Evolutionary conservation across 1,140 invertebrate species (phyloP), one percentile per base, ranked within the genome.

Genomic region (Dinoponera quadriceps): DNA sequence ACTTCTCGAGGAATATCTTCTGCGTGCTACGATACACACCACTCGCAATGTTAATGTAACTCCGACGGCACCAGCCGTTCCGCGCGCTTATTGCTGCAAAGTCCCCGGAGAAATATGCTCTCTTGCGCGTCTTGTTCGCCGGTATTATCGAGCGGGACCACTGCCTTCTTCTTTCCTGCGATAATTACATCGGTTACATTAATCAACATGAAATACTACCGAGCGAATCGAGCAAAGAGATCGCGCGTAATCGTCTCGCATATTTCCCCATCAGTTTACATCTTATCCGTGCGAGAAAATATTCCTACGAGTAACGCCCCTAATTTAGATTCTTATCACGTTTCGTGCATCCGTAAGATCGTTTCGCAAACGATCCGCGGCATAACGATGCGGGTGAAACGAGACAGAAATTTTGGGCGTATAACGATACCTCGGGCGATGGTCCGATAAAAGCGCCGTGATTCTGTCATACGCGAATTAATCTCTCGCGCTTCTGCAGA

Each of bases 401-500:
- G 5, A 33, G 29, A 33, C 5, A 33, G 2, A 33, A 33, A n/a
- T n/a, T n/a, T n/a, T n/a, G n/a, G n/a, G n/a, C n/a, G n/a, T n/a
- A n/a, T n/a, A 29, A 73, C 25, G 22, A 63, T 38, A 20, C n/a
- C 48, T 2, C 27, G 49, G 71, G 69, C 22, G 33, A 63, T 59
- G 7, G 27, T 77, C 33, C 14, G 1, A 2, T 66, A 5, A 11
- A 0, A n/a, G n/a, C n/a, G 18, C 54, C 9, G 3, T 44, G 7
- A 49, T 14, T 60, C 2, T 4, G 33, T 27, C 14, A 59, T 63
- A 20, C 33, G 62, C 51, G 38, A n/a, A 72, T 78, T 74, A 68
- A 84, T 54, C 29, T 57, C n/a, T 82, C 22, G 22, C 54, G 89
- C 85, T 85, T 66, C 95, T 93, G 5, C 95, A 97, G 97, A 96